These are phyloP conservation scores for Epirrhoe alternata DNA, from an alignment of 2,888 invertebrate genomes.

Conservation along the genomic window DNA sequence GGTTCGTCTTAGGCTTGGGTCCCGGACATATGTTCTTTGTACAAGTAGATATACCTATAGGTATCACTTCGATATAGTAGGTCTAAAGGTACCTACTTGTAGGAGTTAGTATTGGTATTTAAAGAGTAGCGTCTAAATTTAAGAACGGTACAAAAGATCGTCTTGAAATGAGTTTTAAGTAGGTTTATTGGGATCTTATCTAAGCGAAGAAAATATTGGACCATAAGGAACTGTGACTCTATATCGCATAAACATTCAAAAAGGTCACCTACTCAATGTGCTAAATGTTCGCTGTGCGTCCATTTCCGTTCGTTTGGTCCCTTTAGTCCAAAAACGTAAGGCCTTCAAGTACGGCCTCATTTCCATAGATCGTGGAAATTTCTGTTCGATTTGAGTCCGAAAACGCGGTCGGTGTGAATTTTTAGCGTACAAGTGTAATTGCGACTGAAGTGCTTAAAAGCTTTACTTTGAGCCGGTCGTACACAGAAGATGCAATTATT, in stretches of 20 bases:
- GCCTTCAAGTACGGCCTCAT: slow-evolving; percentile 50
- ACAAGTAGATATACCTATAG: too few relatives aligned
- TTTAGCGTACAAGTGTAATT: slow-evolving; percentile 65
- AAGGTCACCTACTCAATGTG: neutral
- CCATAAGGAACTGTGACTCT: neutral
- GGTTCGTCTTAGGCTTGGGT: slow-evolving; percentile 9
- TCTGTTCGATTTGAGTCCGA: slow-evolving; percentile 59
- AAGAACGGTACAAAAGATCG: neutral
- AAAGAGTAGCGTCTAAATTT: neutral
- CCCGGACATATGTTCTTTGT: neutral
- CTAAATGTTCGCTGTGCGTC: slow-evolving; percentile 9
- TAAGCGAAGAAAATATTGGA: neutral
- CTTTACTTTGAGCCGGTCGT: slow-evolving; percentile 57
- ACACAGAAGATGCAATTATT: slow-evolving; percentile 17
- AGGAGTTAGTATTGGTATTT: neutral
- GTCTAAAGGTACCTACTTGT: too few relatives aligned
- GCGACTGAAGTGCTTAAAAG: slow-evolving; percentile 71
- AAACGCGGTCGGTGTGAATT: slow-evolving; percentile 60
- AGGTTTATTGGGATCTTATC: neutral
- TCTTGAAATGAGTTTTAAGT: too few relatives aligned
- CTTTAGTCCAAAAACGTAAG: slow-evolving; percentile 48
- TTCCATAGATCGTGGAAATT: slow-evolving; percentile 59
- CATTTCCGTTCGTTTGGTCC: slow-evolving; percentile 37
- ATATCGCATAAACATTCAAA: neutral
- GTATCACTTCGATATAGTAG: neutral